A percentile compares a stretch with the other conserved stretches of the same genome.
Evolutionary conservation across 2,113 vertebrate genomes (phyloP).

Genomic region (Shinisaurus crocodilurus): DNA sequence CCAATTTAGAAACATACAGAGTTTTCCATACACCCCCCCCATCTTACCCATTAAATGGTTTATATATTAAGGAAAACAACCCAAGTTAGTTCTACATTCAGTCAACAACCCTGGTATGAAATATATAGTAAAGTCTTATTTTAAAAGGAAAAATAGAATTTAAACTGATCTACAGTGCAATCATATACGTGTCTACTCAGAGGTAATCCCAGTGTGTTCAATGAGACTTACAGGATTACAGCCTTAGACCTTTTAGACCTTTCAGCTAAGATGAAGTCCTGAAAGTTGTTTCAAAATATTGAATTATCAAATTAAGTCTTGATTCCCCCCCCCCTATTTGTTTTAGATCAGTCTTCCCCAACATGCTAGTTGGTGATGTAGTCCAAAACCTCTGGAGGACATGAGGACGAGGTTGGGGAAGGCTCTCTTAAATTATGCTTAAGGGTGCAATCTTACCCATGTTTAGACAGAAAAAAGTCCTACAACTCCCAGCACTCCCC

Average conservation of each 20-base stretch:
- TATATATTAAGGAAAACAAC: not conserved
- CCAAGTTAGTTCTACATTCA: not conserved
- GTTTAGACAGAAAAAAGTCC: too few relatives aligned
- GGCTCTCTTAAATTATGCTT: not conserved
- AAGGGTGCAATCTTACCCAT: too few relatives aligned
- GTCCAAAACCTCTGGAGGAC: not conserved
- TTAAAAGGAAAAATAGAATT: not conserved
- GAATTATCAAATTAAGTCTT: not conserved
- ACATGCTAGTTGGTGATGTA: not conserved
- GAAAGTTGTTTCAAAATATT: not conserved
- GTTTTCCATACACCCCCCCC: not conserved
- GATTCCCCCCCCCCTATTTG: not conserved
- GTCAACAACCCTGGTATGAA: not conserved
- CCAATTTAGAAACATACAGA: not conserved
- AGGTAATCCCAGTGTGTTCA: not conserved
- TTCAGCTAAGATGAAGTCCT: not conserved
- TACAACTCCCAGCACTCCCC: too few relatives aligned
- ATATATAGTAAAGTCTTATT: not conserved
- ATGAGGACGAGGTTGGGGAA: not conserved
- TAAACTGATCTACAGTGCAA: not conserved
- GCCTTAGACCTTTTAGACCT: not conserved
- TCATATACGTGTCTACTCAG: not conserved
- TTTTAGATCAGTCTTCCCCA: not conserved
- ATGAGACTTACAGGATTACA: not conserved
- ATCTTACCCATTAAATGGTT: constrained; percentile 7